These are phyloP conservation scores for Dunckerocampus dactyliophorus DNA, from an alignment of 2,113 vertebrate genomes.

Conservation along the genomic window DNA sequence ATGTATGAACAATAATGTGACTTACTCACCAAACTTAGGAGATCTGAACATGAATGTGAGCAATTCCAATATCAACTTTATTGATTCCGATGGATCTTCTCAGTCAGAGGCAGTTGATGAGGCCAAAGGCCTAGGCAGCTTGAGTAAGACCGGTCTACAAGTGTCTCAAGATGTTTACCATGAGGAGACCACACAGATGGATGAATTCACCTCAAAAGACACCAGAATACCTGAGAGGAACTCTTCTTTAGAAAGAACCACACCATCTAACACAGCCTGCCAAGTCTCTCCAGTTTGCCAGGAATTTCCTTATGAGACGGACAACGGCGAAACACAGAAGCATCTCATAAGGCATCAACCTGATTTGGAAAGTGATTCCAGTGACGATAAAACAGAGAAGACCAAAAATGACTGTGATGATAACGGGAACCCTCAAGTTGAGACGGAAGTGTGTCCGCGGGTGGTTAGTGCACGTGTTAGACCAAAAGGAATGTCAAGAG, in stretches of 20 bases:
- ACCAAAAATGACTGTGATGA: constrained; percentile 37
- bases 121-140: constrained; percentile 26
- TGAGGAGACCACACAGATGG: constrained; percentile 5
- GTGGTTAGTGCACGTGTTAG: constrained; percentile 60
- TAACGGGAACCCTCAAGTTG: constrained; percentile 48
- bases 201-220: constrained; percentile 51
- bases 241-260: constrained; percentile 43
- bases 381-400: constrained; percentile 3
- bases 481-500: constrained; percentile 48
- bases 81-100: constrained; percentile 70
- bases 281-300: constrained; percentile 42
- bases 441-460: constrained; percentile 23
- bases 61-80: constrained; percentile 64
- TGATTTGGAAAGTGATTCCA: constrained; percentile 8
- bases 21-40: constrained; percentile 35
- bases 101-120: constrained; percentile 48
- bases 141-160: constrained; percentile 5
- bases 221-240: constrained; percentile 50
- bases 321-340: background rate
- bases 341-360: background rate
- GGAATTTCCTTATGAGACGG: constrained; percentile 9
- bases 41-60: constrained; percentile 70
- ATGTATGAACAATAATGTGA: constrained; percentile 47
- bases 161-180: constrained; percentile 10
- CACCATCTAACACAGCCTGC: constrained; percentile 31